A percentile compares a stretch with the other conserved stretches of the same genome.
Conservation (phyloP, 2,888 invertebrate species). For the Stenoptilia bipunctidactyla region DNA sequence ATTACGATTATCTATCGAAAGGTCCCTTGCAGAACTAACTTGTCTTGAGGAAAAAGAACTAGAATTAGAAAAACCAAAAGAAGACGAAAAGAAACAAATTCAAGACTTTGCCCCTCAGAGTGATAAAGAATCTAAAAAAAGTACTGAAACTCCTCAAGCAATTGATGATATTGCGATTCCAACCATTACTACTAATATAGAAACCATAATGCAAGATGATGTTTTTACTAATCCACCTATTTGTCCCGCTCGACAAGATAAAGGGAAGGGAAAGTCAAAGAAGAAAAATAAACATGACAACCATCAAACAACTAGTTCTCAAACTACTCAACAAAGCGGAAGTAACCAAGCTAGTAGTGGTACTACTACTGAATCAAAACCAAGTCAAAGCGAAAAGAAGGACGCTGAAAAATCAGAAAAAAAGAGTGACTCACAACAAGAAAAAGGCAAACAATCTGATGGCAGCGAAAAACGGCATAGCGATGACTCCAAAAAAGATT, state of each 20-base stretch:
- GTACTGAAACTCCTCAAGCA: not conserved
- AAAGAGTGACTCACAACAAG: conserved; percentile 24
- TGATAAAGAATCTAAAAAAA: not conserved
- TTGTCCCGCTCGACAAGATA: conserved; percentile 21
- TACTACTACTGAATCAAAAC: conserved; percentile 7
- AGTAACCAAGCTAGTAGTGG: conserved; percentile 5
- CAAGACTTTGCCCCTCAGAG: not conserved
- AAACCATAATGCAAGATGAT: no score
- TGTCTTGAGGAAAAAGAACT: conserved; percentile 40
- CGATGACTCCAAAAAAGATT: conserved; percentile 3
- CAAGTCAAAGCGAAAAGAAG: not conserved
- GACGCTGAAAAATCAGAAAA: conserved; percentile 22
- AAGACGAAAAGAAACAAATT: not conserved
- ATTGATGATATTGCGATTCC: not conserved
- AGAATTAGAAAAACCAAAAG: conserved; percentile 24
- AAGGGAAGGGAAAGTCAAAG: conserved; percentile 47
- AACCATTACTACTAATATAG: conserved; percentile 5
- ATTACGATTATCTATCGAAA: conserved; percentile 49
- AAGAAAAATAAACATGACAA: conserved; percentile 43
- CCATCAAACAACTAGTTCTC: conserved; percentile 11
- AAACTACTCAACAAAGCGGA: not conserved
- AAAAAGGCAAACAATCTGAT: conserved; percentile 36
- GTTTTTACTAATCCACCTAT: not conserved
- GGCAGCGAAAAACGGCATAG: conserved; percentile 6
- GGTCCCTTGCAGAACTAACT: conserved; percentile 50